Conservation (phyloP, 2,888 invertebrate genomes). For the Drosophila subsilvestris region DNA sequence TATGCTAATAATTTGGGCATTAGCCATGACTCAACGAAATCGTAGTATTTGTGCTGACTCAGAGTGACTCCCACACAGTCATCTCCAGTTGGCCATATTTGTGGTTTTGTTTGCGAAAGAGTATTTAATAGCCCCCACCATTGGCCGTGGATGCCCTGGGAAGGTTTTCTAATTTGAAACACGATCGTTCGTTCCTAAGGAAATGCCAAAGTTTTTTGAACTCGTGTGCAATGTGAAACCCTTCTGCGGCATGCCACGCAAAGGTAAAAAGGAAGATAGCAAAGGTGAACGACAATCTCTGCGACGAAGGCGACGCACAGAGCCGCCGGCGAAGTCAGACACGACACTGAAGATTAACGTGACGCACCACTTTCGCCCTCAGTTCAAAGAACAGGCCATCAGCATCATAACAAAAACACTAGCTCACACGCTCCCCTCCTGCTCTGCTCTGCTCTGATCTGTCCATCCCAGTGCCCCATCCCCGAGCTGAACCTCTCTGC, state of each 20-base stretch:
- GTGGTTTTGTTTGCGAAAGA: constrained; percentile 22
- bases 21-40: constrained; percentile 8
- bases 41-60: background rate
- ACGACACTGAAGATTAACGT: constrained; percentile 53
- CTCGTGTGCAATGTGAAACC: constrained; percentile 39
- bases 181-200: constrained; percentile 46
- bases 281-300: constrained; percentile 34
- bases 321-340: constrained; percentile 59
- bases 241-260: constrained; percentile 30
- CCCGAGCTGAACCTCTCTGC: constrained; percentile 13
- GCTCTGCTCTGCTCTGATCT: constrained; percentile 21
- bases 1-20: constrained; percentile 20
- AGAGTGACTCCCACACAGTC: constrained; percentile 11
- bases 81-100: background rate
- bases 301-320: constrained; percentile 36
- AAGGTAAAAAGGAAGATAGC: constrained; percentile 17
- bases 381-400: constrained; percentile 65
- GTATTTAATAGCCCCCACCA: constrained; percentile 47
- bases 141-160: constrained; percentile 18
- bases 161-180: constrained; percentile 62
- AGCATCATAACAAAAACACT: constrained; percentile 48
- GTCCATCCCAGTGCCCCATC: constrained; percentile 2
- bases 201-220: constrained; percentile 71
- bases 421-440: constrained; percentile 36
- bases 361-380: constrained; percentile 71